Evolutionary conservation across 2,113 vertebrate genomes (phyloP).

Genomic region (Nibea albiflora): DNA sequence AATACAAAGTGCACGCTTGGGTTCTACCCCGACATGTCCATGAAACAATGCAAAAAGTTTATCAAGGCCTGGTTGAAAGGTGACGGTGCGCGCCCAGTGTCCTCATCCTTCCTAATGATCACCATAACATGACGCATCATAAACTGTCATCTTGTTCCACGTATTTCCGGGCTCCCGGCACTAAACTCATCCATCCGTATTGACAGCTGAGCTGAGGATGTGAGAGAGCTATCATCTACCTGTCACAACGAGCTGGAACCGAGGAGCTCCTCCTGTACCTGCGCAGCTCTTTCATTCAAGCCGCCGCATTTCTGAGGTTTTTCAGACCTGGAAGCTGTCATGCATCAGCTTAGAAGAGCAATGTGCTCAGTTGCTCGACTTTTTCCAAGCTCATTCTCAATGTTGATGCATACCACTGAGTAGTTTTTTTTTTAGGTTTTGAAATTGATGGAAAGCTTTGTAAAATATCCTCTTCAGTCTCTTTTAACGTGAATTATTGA

Average conservation of each 20-base stretch:
- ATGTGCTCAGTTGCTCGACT: neutral
- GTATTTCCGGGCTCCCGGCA: neutral
- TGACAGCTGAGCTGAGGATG: constrained; percentile 62
- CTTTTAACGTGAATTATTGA: neutral
- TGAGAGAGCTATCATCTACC: constrained; percentile 66
- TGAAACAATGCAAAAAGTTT: neutral
- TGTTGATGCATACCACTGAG: neutral
- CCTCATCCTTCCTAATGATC: constrained; percentile 27
- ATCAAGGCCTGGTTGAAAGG: neutral
- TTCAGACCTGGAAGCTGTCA: constrained; percentile 40
- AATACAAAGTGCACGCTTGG: neutral
- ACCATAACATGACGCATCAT: constrained; percentile 9
- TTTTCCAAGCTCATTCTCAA: constrained; percentile 3
- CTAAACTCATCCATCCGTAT: constrained; percentile 54
- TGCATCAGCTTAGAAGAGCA: constrained; percentile 15
- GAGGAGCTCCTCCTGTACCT: constrained; percentile 41
- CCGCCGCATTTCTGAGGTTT: constrained; percentile 11
- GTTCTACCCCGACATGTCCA: neutral
- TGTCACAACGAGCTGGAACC: constrained; percentile 61
- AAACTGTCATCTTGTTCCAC: constrained; percentile 44
- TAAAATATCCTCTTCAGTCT: constrained; percentile 8
- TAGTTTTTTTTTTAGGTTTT: constrained; percentile 10
- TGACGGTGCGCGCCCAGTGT: neutral
- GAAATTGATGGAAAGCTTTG: constrained; percentile 32
- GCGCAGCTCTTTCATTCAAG: constrained; percentile 39